A percentile compares a stretch with the other conserved stretches of the same genome.
phyloP scores from a whole-genome alignment of 2,113 vertebrate genomes.

The Baryphthengus martii region DNA sequence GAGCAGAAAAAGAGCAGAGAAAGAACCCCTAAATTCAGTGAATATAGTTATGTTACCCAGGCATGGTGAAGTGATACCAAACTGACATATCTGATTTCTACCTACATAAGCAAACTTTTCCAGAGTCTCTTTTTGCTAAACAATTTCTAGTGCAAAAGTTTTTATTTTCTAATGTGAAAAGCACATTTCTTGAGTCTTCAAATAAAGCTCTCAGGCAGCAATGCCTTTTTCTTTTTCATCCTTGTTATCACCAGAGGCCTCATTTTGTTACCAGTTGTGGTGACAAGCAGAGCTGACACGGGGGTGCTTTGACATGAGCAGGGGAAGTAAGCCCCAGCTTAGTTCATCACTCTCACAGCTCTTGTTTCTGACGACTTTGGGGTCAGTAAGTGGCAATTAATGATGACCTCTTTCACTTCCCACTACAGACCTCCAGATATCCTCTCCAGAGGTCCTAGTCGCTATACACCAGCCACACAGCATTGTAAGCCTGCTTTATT shows the following conservation, averaged over 20 bases:
- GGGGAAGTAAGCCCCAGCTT: not conserved
- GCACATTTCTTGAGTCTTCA: not conserved
- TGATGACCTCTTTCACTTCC: not conserved
- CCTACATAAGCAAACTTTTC: not conserved
- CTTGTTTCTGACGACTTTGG: not conserved
- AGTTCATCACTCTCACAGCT: not conserved
- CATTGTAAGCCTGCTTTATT: not conserved
- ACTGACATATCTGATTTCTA: rapidly evolving
- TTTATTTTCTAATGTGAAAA: not conserved
- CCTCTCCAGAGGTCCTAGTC: not conserved
- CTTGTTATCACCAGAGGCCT: not conserved
- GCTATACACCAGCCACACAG: not conserved
- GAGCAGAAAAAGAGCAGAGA: not conserved
- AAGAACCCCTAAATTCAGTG: not conserved
- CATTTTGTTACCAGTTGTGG: not conserved
- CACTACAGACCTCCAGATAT: not conserved
- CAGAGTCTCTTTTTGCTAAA: not conserved
- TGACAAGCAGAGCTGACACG: not conserved
- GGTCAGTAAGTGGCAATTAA: not conserved
- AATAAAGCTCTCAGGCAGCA: not conserved
- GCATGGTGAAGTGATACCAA: not conserved
- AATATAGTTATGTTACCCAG: not conserved
- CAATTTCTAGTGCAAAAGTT: not conserved
- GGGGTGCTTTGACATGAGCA: rapidly evolving
- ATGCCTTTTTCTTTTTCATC: not conserved